Conservation (phyloP, 2,888 invertebrate species). For the Eristalis pertinax region DNA sequence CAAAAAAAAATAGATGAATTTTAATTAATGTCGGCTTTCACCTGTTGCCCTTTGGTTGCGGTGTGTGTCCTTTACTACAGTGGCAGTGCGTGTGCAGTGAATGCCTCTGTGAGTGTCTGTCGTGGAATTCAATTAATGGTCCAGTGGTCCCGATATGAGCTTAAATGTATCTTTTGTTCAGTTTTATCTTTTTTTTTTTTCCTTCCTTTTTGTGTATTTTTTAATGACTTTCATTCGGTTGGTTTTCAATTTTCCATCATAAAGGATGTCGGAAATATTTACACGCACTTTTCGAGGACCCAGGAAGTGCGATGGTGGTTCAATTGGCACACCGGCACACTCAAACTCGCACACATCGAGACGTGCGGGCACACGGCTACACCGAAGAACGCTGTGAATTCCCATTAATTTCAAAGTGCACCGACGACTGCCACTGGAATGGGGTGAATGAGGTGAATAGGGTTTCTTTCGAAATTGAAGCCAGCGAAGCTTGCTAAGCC, state of each 20-base stretch:
- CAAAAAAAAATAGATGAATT: conserved; percentile 58
- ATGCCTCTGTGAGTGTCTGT: not conserved
- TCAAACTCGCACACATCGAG: too few relatives aligned
- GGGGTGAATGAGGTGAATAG: not conserved
- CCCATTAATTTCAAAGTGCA: conserved; percentile 62
- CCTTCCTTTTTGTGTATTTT: conserved; percentile 2
- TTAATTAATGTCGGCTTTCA: conserved; percentile 61
- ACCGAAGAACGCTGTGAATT: conserved; percentile 38
- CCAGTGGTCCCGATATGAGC: conserved; percentile 21
- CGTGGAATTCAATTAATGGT: conserved; percentile 46
- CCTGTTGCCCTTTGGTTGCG: conserved; percentile 51
- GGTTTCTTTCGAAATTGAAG: conserved; percentile 16
- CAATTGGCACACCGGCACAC: not conserved
- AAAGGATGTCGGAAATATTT: conserved; percentile 40
- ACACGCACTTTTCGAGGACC: conserved; percentile 52
- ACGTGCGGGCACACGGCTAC: not conserved
- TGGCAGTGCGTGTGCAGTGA: not conserved
- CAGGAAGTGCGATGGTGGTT: conserved; percentile 22
- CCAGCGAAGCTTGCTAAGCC: not conserved
- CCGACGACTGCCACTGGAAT: conserved; percentile 7
- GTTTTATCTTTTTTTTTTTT: not conserved
- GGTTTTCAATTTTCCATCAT: conserved; percentile 25
- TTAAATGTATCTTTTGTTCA: conserved; percentile 8
- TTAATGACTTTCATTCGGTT: conserved; percentile 39
- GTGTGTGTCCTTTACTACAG: not conserved